Evolutionary conservation across 2,888 invertebrate genomes (phyloP).

Genomic region (Cephus pulcher): DNA sequence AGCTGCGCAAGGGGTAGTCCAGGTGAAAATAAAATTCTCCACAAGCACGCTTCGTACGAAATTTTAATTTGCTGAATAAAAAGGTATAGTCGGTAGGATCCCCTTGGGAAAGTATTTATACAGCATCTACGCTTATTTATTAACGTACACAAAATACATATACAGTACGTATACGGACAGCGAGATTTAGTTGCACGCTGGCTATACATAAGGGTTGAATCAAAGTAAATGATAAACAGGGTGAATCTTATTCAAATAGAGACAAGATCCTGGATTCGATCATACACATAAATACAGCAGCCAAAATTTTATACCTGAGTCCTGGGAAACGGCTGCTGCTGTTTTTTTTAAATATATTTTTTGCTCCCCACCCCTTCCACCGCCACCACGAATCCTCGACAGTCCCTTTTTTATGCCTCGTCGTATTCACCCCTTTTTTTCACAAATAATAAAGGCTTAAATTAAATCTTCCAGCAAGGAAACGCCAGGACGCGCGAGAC

Average conservation of each 20-base stretch:
- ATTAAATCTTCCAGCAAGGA: conserved; percentile 23
- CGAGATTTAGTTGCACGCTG: background rate
- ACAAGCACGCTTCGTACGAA: conserved; percentile 53
- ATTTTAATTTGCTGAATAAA: conserved; percentile 57
- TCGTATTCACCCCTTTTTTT: conserved; percentile 6
- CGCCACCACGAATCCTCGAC: background rate
- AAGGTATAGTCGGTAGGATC: conserved; percentile 22
- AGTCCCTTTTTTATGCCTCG: background rate
- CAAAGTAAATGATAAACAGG: conserved; percentile 63
- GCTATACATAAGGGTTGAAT: conserved; percentile 34
- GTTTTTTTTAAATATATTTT: conserved; percentile 34
- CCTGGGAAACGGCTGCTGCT: conserved; percentile 44
- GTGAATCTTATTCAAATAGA: conserved; percentile 65
- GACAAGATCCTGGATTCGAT: conserved; percentile 59
- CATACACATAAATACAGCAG: background rate
- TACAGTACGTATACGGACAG: conserved; percentile 21
- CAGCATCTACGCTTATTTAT: background rate
- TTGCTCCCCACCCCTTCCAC: conserved; percentile 17
- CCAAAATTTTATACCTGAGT: conserved; percentile 35
- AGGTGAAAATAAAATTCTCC: conserved; percentile 58
- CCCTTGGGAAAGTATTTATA: conserved; percentile 61
- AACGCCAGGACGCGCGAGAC: conserved; percentile 29
- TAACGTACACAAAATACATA: conserved; percentile 34
- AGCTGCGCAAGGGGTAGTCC: conserved; percentile 29
- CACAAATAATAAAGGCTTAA: conserved; percentile 24